These are phyloP conservation scores for Anguilla megastoma DNA, from an alignment of 2,797 vertebrate genomes.

Conservation along the genomic window DNA sequence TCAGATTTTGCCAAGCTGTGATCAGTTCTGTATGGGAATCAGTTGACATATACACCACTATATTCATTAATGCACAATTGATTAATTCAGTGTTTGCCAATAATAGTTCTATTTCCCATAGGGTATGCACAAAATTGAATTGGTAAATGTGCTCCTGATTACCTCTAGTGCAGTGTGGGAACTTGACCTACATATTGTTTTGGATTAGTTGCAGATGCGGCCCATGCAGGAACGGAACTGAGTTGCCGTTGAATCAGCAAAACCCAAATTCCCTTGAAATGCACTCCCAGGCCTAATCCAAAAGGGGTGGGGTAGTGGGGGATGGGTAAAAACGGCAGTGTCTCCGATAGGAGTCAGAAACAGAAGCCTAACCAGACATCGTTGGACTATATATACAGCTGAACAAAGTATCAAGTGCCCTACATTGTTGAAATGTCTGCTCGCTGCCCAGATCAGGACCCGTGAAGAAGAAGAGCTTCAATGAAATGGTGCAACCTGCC, in stretches of 20 bases:
- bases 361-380: neutral
- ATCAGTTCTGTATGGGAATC: neutral
- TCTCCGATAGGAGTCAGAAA: neutral
- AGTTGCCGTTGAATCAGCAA: conserved; percentile 14
- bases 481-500: neutral
- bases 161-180: conserved; percentile 2
- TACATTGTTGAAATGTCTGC: neutral
- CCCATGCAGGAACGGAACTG: conserved; percentile 5
- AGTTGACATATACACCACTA: neutral
- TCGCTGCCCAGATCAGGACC: neutral
- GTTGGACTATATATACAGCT: neutral
- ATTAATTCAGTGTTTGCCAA: conserved; percentile 10
- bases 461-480: neutral
- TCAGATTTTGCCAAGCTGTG: neutral
- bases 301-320: neutral
- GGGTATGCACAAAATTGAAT: neutral
- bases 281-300: neutral
- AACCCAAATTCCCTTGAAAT: conserved; percentile 16
- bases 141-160: conserved; percentile 4
- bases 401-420: neutral
- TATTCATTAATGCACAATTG: neutral
- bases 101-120: neutral
- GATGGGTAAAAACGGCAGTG: neutral
- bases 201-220: conserved; percentile 13
- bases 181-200: conserved; percentile 20